A percentile compares a stretch with the other conserved stretches of the same genome.
Conservation (phyloP, 1,140 invertebrate genomes). For the Anoplolepis gracilipes region DNA sequence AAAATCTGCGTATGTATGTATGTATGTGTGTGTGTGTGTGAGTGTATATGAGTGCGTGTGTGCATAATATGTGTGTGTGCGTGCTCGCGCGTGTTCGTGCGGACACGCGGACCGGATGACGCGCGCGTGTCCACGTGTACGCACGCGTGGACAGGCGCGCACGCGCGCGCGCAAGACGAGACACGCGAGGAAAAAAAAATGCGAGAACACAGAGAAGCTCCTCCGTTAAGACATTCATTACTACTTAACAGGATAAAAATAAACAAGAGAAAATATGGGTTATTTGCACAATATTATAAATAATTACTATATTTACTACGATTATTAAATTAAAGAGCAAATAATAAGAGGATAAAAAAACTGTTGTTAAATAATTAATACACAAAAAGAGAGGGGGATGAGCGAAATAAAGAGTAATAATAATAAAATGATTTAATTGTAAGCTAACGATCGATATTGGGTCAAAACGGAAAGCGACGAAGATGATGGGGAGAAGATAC, state of each 20-base stretch:
- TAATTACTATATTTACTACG: conserved; percentile 81
- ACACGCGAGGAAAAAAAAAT: conserved; percentile 53
- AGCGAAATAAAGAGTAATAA: conserved; percentile 56
- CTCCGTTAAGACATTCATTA: conserved; percentile 77
- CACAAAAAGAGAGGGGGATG: conserved; percentile 66
- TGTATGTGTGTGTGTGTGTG: conserved; percentile 29
- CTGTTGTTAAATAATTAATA: conserved; percentile 82
- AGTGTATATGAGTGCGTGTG: conserved; percentile 21
- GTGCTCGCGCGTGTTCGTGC: conserved; percentile 38
- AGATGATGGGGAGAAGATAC: conserved; percentile 58
- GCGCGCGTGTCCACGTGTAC: conserved; percentile 36
- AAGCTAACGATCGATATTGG: conserved; percentile 64
- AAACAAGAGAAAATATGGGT: conserved; percentile 74
- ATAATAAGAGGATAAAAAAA: conserved; percentile 77
- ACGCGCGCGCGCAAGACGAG: conserved; percentile 36
- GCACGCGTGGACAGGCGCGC: conserved; percentile 22
- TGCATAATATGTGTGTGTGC: not conserved
- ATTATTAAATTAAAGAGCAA: conserved; percentile 81
- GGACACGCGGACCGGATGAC: conserved; percentile 34
- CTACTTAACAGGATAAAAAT: conserved; percentile 72
- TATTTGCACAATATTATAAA: conserved; percentile 84
- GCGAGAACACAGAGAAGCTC: conserved; percentile 63
- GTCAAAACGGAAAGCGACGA: conserved; percentile 47
- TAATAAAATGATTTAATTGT: conserved; percentile 60
- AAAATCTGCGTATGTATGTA: conserved; percentile 59